phyloP scores from a whole-genome alignment of 2,113 vertebrate species.

The Phylloscopus whistleri region DNA sequence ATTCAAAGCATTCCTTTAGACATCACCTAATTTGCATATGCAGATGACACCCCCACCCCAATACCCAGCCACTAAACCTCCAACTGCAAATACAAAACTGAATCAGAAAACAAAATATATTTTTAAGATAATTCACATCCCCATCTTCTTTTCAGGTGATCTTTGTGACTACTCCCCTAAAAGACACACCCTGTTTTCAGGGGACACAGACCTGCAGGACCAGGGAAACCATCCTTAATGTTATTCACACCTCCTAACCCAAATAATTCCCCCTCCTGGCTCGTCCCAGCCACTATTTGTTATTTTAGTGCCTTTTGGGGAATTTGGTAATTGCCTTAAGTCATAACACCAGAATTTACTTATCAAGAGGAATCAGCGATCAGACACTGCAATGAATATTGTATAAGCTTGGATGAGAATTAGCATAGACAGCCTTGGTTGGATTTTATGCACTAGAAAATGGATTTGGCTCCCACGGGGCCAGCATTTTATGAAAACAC shows the following conservation, averaged over 20 bases:
- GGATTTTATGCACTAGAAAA: slow-evolving; percentile 38
- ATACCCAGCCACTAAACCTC: background rate
- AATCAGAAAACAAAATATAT: background rate
- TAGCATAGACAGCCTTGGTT: slow-evolving; percentile 21
- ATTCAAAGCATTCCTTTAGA: background rate
- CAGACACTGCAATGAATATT: slow-evolving; percentile 46
- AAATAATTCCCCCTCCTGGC: too few relatives aligned
- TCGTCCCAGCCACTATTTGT: background rate
- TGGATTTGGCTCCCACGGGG: background rate
- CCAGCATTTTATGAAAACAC: slow-evolving; percentile 18
- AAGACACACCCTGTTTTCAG: background rate
- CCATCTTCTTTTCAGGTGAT: background rate
- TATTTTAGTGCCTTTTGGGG: slow-evolving; percentile 25
- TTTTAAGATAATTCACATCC: background rate
- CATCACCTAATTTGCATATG: background rate
- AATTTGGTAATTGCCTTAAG: slow-evolving; percentile 41
- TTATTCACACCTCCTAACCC: background rate
- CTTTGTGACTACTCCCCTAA: background rate
- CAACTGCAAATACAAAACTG: background rate
- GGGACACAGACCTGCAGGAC: background rate
- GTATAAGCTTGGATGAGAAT: slow-evolving; percentile 39
- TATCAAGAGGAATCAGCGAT: slow-evolving; percentile 42
- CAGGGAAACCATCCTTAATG: background rate
- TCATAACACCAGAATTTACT: slow-evolving; percentile 46
- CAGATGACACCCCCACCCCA: background rate